Conservation (phyloP, 1,140 invertebrate genomes). For the Chironomus tepperi region DNA sequence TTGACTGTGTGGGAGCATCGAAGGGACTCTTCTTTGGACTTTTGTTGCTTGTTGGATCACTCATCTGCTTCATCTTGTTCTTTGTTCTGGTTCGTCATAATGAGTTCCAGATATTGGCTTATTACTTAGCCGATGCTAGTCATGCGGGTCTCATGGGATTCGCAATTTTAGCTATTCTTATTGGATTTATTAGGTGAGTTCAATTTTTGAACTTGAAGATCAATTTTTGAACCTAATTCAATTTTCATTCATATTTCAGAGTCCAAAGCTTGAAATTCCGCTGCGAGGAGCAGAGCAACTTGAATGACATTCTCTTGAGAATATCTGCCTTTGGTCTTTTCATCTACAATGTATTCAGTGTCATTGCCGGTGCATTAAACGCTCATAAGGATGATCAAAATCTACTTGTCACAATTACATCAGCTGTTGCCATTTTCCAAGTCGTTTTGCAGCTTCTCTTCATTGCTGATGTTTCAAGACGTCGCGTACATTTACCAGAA, state of each 20-base stretch:
- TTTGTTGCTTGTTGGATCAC: slow-evolving; percentile 76
- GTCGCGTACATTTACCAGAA: slow-evolving; percentile 79
- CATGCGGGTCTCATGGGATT: slow-evolving; percentile 80
- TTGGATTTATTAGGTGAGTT: slow-evolving; percentile 75
- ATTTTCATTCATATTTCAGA: slow-evolving; percentile 44
- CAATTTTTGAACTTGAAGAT: not conserved
- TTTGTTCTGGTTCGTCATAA: slow-evolving; percentile 83
- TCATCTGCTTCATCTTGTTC: slow-evolving; percentile 89
- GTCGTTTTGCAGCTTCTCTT: slow-evolving; percentile 88
- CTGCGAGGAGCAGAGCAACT: slow-evolving; percentile 74
- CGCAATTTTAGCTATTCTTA: slow-evolving; percentile 78
- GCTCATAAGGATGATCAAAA: slow-evolving; percentile 78
- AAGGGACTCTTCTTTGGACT: slow-evolving; percentile 91
- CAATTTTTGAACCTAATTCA: no score
- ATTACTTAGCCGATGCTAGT: slow-evolving; percentile 82
- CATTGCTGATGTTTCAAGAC: slow-evolving; percentile 86
- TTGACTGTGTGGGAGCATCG: slow-evolving; percentile 86
- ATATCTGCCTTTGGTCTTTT: slow-evolving; percentile 88
- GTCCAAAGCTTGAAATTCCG: slow-evolving; percentile 82
- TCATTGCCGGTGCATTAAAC: slow-evolving; percentile 78
- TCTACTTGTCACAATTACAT: slow-evolving; percentile 81
- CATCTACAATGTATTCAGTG: slow-evolving; percentile 84
- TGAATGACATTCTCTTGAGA: slow-evolving; percentile 83
- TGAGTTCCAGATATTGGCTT: slow-evolving; percentile 68
- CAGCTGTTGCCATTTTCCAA: slow-evolving; percentile 72